phyloP scores from a whole-genome alignment of 1,140 invertebrate species.

The Luehdorfia chinensis region DNA sequence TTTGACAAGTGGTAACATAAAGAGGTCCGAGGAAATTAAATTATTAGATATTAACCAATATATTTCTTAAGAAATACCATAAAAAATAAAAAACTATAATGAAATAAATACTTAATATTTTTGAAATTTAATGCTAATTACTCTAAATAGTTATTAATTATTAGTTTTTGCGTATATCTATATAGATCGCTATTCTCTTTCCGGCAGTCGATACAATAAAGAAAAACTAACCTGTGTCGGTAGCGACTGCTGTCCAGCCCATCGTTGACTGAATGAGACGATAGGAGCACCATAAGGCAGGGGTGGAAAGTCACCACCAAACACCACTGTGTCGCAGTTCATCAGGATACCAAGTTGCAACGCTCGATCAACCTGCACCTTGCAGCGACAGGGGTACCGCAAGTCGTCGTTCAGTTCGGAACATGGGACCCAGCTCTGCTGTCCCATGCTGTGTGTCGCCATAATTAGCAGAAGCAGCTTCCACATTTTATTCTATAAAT shows the following conservation, averaged over 20 bases:
- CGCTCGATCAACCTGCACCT: conserved; percentile 62
- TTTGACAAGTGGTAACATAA: too few species aligned
- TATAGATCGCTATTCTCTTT: too few species aligned
- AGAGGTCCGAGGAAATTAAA: too few species aligned
- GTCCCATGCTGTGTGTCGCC: conserved; percentile 30
- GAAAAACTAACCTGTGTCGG: conserved; percentile 88
- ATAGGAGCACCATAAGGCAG: conserved; percentile 86
- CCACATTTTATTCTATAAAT: conserved; percentile 53
- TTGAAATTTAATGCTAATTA: too few species aligned
- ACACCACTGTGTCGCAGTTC: conserved; percentile 91
- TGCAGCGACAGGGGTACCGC: conserved; percentile 80
- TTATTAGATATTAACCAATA: too few species aligned
- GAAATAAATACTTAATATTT: too few species aligned
- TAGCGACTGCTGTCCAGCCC: conserved; percentile 87
- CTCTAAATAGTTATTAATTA: too few species aligned
- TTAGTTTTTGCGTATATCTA: too few species aligned
- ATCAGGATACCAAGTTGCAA: conserved; percentile 79
- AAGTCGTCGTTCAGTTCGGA: conserved; percentile 81
- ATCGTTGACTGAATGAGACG: conserved; percentile 85
- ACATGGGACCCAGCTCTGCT: conserved; percentile 79
- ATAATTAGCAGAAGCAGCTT: conserved; percentile 42
- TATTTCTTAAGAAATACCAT: too few species aligned
- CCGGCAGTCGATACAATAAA: too few species aligned
- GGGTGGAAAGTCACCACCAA: conserved; percentile 84
- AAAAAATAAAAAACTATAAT: too few species aligned